These are phyloP conservation scores for Oscheius sp. DNA, from an alignment of 2,888 invertebrate species.

Conservation along the genomic window DNA sequence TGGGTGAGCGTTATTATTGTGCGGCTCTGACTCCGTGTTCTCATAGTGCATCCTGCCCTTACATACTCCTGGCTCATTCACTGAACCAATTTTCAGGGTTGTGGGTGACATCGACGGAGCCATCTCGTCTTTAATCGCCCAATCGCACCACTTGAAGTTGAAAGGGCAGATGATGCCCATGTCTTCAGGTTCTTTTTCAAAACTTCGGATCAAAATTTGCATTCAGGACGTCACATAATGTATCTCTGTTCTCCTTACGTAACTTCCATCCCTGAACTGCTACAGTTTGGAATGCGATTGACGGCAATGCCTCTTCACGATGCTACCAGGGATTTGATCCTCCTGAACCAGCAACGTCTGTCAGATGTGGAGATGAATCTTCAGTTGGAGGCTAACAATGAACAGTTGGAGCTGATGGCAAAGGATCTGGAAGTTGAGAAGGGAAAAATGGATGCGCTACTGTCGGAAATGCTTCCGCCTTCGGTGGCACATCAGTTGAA, in stretches of 20 bases:
- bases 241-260: constrained; percentile 68
- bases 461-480: constrained; percentile 73
- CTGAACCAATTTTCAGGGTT: not conserved
- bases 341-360: constrained; percentile 67
- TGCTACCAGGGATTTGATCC: constrained; percentile 67
- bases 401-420: constrained; percentile 65
- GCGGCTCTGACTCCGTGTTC: too few relatives aligned
- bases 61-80: too few relatives aligned
- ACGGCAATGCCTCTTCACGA: constrained; percentile 68
- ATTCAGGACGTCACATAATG: constrained; percentile 51
- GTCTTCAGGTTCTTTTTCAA: constrained; percentile 37
- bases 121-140: constrained; percentile 12
- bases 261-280: constrained; percentile 54
- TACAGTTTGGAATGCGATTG: constrained; percentile 60
- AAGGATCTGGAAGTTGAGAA: constrained; percentile 63
- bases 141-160: constrained; percentile 58
- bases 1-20: not conserved
- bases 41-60: too few relatives aligned
- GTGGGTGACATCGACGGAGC: not conserved
- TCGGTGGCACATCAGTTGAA: constrained; percentile 73
- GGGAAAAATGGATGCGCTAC: constrained; percentile 73
- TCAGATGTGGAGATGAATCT: constrained; percentile 66
- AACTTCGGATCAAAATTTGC: not conserved
- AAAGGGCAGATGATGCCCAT: constrained; percentile 69
- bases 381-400: constrained; percentile 69